Base-by-base conservation (phyloP, 2,888 invertebrate species). In the Heliconius erato region DNA sequence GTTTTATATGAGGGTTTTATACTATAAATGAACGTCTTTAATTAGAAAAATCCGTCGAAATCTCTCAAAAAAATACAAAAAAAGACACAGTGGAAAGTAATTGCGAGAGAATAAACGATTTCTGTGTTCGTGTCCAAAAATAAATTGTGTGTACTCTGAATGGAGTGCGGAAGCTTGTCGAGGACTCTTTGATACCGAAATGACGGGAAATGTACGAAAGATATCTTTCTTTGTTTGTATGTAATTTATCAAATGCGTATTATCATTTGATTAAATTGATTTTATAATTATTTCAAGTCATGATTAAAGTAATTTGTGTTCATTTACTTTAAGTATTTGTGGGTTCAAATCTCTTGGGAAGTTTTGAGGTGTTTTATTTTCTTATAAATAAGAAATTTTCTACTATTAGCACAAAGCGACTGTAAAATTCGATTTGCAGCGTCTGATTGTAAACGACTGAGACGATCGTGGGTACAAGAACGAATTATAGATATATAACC, bases 211-310 rank as follows among this genome's bases (percentile, higher is more conserved):
- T 59, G 23, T 59, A 32, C 19, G 59, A 59, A 35, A 32, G 74
- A 12, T 26, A 71, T 71, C 23, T 71, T 40, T 71, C 23, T 71
- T 40, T 71, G 40, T 71, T 71, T 71, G n/a, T 71, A 40, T 71
- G 12, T 40, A 40, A 40, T 40, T 71, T 71, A n/a, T 40, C n/a
- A 40, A 40, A 71, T 71, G n/a, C 12, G 4, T 3, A n/a, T 4
- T 40, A 40, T 23, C 0, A 5, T 71, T 71, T 40, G 0, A 16
- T 26, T 12, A 26, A 26, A 67, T 28, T 26, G 5, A 67, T 67
- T 26, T 14, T 26, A 67, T 67, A 26, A 26, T 67, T 67, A 67
- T 49, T 49, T 19, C 5, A 49, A 19, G 49, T 5, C 16, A 2
- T 6, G 1, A 49, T 49, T 49, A 19, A 49, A 49, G 19, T 16